phyloP scores from a whole-genome alignment of 2,113 vertebrate genomes.

The human (Homo sapiens) region GRCh38 chr6:32350501-32351000 shows the following conservation, averaged over 20 bases:
- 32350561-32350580: background rate
- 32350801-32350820: background rate
- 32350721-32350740: background rate
- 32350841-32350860: background rate
- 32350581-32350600: background rate
- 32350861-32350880: background rate
- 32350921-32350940: background rate
- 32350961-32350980: background rate
- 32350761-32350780: background rate
- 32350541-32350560: background rate
- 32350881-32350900: background rate
- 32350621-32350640: background rate
- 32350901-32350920: background rate
- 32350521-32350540: background rate
- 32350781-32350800: background rate
- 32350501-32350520: background rate
- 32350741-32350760: background rate
- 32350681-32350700: background rate
- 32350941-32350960: background rate
- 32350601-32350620: background rate
- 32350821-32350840: background rate
- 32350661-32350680: background rate
- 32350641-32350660: background rate
- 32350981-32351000: background rate
- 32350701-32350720: background rate